These are phyloP conservation scores for Eulemur rufifrons DNA, from an alignment of 2,113 vertebrate genomes.

Conservation along the genomic window DNA sequence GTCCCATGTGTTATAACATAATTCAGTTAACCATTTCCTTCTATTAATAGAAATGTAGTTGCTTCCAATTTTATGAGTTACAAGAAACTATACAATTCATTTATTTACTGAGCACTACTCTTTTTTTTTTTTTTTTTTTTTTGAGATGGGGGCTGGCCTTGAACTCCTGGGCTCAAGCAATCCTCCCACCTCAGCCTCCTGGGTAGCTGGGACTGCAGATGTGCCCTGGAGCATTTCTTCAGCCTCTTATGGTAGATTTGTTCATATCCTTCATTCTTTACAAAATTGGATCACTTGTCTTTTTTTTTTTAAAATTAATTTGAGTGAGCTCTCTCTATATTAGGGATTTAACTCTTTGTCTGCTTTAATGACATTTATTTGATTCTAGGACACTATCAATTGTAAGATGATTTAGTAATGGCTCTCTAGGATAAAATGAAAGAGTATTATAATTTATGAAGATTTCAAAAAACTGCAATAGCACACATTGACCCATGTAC, in stretches of 20 bases:
- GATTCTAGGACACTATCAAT: neutral
- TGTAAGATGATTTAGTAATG: neutral
- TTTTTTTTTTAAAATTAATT: neutral
- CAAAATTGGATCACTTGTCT: neutral
- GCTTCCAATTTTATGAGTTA: neutral
- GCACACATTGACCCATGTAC: neutral
- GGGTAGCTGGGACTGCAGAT: neutral
- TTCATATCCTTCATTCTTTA: neutral
- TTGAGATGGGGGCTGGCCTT: neutral
- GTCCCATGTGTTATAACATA: neutral
- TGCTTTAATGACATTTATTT: neutral
- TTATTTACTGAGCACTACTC: neutral
- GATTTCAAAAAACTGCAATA: neutral
- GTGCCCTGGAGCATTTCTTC: neutral
- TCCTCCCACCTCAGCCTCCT: neutral
- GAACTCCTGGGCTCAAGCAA: neutral
- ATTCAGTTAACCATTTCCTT: neutral
- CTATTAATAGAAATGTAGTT: neutral
- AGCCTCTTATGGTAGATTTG: neutral
- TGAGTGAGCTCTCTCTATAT: neutral
- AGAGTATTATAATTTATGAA: neutral
- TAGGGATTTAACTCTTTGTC: neutral
- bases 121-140: neutral
- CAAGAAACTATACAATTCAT: neutral
- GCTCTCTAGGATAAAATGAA: neutral